These are phyloP conservation scores for Achatina immaculata DNA, from an alignment of 1,140 invertebrate species.

Conservation along the genomic window DNA sequence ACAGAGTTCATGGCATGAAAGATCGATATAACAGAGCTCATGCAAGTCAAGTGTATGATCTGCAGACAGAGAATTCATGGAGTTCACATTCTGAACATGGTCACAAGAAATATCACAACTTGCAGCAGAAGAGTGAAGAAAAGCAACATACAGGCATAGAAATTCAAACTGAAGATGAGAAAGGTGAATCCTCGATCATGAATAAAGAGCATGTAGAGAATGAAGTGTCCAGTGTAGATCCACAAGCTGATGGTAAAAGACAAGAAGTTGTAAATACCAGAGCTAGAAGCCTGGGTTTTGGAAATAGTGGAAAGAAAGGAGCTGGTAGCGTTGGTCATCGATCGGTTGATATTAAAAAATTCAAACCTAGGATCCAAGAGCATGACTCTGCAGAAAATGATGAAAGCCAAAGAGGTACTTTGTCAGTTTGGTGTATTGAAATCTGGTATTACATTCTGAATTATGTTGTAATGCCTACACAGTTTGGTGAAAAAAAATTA, in stretches of 20 bases:
- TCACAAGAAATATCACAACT: neutral
- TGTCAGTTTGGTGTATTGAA: neutral
- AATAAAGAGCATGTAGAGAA: neutral
- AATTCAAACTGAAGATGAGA: neutral
- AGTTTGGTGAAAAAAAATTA: too few species aligned
- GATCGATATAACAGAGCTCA: neutral
- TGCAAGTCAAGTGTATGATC: neutral
- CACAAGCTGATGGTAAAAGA: neutral
- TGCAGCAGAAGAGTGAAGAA: neutral
- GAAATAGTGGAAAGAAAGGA: neutral
- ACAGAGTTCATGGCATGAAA: neutral
- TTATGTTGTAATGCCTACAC: too few species aligned
- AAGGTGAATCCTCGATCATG: neutral
- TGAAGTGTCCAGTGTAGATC: neutral
- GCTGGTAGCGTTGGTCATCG: neutral
- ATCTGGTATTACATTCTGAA: neutral
- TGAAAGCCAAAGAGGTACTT: slow-evolving; percentile 34
- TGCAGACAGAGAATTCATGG: neutral
- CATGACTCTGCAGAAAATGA: slow-evolving; percentile 14
- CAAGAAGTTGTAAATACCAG: neutral
- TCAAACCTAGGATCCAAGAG: neutral
- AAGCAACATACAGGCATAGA: neutral
- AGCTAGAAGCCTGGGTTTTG: neutral
- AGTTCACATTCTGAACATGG: neutral
- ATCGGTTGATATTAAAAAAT: neutral